Base-by-base conservation (phyloP, 2,113 vertebrate species). In the Nettapus auritus region DNA sequence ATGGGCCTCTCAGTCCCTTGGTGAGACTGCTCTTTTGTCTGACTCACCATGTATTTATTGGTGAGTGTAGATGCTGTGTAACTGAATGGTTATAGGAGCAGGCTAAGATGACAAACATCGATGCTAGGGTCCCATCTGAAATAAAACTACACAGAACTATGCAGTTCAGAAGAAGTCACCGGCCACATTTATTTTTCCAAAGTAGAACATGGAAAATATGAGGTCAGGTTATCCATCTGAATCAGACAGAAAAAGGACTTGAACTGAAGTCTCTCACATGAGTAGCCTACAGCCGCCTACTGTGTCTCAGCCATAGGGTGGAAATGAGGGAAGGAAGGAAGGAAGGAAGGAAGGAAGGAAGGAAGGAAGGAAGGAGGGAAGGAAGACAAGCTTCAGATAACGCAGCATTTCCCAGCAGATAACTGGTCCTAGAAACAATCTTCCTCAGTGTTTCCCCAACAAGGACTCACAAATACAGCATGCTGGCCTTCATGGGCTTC, bases 131-230 rank as follows among this genome's bases (percentile, higher is more conserved):
- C 38, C 13, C 36, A 29, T 6, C 11, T n/a, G 8, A 50, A 71
- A 53, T 6, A 34, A 46, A 16, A 6, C 0, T 53, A 3, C 1
- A 6, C 48, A 42, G 59, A 90, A 25, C 1, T 0, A 9, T 4
- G 19, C 22, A 25, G 34, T n/a, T 82, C 71, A 77, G 68, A 52
- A 25, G 11, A 14, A 73, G 33, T 7, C 19, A 28, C 25, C 28
- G 44, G 36, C 28, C 7, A 7, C 9, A 34, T 5, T 6, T 6
- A 48, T 5, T n/a, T 31, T 80, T 21, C 4, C 18, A 23, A 28
- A 63, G 9, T 8, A 71, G n/a, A 26, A 68, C 9, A 21, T 3
- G 15, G n/a, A 52, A 79, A 52, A 64, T 46, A 28, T 5, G 29
- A 82, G 25, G 8, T 26, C 18, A 40, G n/a, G 13, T 42, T 77